Conservation (phyloP, 2,797 vertebrate species). For the Pipistrellus pygmaeus region DNA sequence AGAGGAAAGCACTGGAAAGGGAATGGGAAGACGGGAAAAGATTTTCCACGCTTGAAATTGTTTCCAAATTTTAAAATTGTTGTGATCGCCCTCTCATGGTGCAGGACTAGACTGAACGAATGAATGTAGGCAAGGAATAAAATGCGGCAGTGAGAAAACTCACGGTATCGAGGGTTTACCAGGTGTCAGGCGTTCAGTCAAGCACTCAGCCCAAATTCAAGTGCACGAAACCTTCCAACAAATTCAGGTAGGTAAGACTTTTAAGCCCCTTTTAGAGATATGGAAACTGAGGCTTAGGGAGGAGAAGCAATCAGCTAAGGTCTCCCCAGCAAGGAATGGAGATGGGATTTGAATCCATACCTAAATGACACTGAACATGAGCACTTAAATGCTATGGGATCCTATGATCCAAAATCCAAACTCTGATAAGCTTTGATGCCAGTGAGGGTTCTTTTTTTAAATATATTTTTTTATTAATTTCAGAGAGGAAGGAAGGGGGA, state of each 20-base stretch:
- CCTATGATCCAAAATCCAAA: background rate
- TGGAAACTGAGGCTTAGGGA: background rate
- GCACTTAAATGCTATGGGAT: background rate
- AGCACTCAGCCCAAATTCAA: background rate
- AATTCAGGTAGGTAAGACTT: background rate
- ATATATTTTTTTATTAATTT: too few species aligned
- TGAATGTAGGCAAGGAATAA: background rate
- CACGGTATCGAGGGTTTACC: accelerated
- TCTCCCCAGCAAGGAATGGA: background rate
- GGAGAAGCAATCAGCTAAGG: background rate
- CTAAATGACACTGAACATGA: background rate
- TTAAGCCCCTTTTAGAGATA: background rate
- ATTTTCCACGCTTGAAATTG: background rate
- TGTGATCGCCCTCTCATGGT: background rate
- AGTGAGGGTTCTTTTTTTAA: background rate
- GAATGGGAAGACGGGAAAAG: background rate
- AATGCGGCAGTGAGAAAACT: background rate
- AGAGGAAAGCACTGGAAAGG: background rate
- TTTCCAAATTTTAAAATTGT: background rate
- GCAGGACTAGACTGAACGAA: too few species aligned
- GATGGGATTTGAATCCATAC: background rate
- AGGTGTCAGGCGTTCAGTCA: background rate
- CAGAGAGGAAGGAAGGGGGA: too few species aligned
- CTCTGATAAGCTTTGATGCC: background rate
- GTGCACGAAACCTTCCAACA: background rate